phyloP scores from a whole-genome alignment of 2,113 vertebrate species.

The Desmodus rotundus region DNA sequence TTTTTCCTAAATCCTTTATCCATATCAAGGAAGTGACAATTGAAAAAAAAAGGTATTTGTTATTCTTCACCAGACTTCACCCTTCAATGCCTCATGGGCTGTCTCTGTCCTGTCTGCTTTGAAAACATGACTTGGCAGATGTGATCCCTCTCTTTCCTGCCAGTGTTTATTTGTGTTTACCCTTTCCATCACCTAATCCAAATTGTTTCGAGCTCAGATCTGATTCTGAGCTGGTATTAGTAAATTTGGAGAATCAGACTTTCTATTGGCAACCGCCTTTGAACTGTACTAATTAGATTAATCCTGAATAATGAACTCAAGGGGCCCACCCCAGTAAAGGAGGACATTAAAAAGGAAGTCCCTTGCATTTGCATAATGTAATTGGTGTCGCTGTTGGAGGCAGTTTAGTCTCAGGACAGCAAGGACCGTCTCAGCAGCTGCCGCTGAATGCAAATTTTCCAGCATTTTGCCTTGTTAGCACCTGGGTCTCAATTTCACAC shows the following conservation, averaged over 20 bases:
- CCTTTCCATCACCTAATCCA: neutral
- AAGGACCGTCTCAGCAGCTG: neutral
- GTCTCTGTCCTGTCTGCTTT: neutral
- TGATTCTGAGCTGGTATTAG: neutral
- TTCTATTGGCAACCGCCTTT: conserved; percentile 8
- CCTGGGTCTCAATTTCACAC: conserved; percentile 22
- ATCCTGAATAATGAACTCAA: neutral
- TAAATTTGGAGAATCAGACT: conserved; percentile 18
- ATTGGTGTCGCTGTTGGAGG: neutral
- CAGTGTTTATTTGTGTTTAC: neutral
- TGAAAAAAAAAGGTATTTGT: conserved; percentile 89
- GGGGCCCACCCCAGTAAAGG: neutral
- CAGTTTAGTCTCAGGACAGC: neutral
- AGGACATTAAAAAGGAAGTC: neutral
- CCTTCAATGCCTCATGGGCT: neutral
- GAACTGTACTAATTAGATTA: conserved; percentile 16
- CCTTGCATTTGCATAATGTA: conserved; percentile 19
- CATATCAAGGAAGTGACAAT: conserved; percentile 89
- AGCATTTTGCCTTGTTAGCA: conserved; percentile 35
- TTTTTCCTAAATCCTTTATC: conserved; percentile 93
- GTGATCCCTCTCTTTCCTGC: accelerated
- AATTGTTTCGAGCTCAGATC: neutral
- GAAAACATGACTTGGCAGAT: neutral
- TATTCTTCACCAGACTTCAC: neutral
- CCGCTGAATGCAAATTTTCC: conserved; percentile 4